A percentile compares a stretch with the other conserved stretches of the same genome.
These are phyloP conservation scores for Poeciliopsis occidentalis DNA, from an alignment of 2,113 vertebrate genomes.

Conservation along the genomic window DNA sequence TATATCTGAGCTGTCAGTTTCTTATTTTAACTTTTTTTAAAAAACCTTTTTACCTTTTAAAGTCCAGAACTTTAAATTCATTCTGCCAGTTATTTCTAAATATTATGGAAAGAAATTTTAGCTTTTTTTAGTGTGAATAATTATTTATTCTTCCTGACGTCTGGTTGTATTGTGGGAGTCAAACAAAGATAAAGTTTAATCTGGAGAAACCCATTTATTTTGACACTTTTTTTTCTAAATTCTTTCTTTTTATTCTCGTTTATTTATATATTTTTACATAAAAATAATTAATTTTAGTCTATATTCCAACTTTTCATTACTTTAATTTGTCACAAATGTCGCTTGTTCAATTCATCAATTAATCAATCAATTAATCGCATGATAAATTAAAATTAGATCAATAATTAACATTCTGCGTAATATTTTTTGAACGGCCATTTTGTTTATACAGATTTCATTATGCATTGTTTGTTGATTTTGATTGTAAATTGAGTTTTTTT, in stretches of 20 bases:
- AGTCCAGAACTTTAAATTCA: constrained; percentile 25
- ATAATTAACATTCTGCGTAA: too few relatives aligned
- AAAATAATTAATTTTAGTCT: too few relatives aligned
- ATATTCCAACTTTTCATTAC: too few relatives aligned
- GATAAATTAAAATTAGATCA: too few relatives aligned
- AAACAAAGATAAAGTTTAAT: constrained; percentile 4
- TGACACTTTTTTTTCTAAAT: neutral
- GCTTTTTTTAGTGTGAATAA: neutral
- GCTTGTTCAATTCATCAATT: too few relatives aligned
- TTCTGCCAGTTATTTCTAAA: constrained; percentile 25
- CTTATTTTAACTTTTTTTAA: constrained; percentile 15
- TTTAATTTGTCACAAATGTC: too few relatives aligned
- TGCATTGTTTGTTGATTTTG: too few relatives aligned
- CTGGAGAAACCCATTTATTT: neutral
- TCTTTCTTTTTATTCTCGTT: neutral
- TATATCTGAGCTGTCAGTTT: constrained; percentile 20
- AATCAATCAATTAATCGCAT: too few relatives aligned
- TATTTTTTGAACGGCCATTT: too few relatives aligned
- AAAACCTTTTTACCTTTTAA: constrained; percentile 27
- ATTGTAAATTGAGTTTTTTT: too few relatives aligned
- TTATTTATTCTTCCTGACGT: constrained; percentile 15
- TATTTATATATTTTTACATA: too few relatives aligned
- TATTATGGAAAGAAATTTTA: constrained; percentile 2
- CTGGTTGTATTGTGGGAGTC: constrained; percentile 3
- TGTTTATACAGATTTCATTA: too few relatives aligned